Evolutionary conservation across 1,140 invertebrate genomes (phyloP).

Genomic region (Cyclargus thomasi): DNA sequence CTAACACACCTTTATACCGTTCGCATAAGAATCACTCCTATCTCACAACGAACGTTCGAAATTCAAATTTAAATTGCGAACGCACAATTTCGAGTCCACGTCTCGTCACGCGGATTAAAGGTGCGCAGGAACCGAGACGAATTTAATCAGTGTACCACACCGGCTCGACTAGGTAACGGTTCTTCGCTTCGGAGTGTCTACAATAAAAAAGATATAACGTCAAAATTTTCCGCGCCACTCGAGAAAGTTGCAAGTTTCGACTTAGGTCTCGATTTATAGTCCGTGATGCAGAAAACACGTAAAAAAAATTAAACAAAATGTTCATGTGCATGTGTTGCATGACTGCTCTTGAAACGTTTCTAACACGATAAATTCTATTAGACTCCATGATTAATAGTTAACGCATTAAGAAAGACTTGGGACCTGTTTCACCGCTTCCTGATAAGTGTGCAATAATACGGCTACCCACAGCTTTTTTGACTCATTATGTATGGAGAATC

Average conservation of each 20-base stretch:
- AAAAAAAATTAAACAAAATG: constrained; percentile 1
- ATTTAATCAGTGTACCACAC: constrained; percentile 12
- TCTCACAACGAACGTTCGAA: neutral
- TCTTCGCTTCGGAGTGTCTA: neutral
- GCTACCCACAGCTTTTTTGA: no score
- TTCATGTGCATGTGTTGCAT: neutral
- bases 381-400: neutral
- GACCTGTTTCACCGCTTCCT: no score
- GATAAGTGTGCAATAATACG: no score
- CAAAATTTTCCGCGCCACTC: neutral
- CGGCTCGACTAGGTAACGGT: constrained; percentile 4
- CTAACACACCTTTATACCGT: no score
- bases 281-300: neutral
- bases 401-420: no score
- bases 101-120: constrained; percentile 5
- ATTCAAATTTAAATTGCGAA: constrained; percentile 1
- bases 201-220: neutral
- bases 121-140: constrained; percentile 7
- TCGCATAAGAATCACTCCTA: no score
- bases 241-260: neutral
- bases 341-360: neutral
- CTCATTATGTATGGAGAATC: no score
- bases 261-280: neutral
- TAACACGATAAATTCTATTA: neutral
- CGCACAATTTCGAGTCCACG: neutral